These are phyloP conservation scores for Arizona elegans DNA, from an alignment of 2,113 vertebrate genomes.

Conservation along the genomic window DNA sequence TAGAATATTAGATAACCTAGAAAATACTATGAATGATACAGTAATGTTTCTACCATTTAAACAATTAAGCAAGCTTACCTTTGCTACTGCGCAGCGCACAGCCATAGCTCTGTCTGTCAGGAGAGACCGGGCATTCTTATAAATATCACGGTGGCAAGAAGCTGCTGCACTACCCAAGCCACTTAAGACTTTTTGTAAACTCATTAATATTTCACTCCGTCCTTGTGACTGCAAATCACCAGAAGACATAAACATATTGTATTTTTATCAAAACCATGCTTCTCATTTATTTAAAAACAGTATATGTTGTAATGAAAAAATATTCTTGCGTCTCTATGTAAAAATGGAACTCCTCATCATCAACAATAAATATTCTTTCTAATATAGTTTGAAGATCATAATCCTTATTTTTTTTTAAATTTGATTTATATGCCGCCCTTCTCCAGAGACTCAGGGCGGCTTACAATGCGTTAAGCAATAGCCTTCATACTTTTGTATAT, in stretches of 20 bases:
- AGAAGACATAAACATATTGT: background rate
- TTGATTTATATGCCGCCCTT: too few relatives aligned
- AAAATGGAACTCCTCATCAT: background rate
- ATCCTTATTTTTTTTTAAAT: background rate
- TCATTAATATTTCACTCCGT: slow-evolving; percentile 94
- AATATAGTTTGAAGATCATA: background rate
- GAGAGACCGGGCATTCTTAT: slow-evolving; percentile 92
- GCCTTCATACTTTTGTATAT: too few relatives aligned
- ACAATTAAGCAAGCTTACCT: slow-evolving; percentile 70
- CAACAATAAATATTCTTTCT: background rate
- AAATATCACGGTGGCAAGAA: slow-evolving; percentile 95
- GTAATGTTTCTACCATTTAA: background rate
- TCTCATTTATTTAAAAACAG: background rate
- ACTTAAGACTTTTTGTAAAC: slow-evolving; percentile 91
- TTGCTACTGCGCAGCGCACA: slow-evolving; percentile 91
- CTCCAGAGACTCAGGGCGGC: too few relatives aligned
- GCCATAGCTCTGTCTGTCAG: slow-evolving; percentile 97
- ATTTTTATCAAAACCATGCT: background rate
- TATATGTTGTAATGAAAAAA: background rate
- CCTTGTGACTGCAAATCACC: slow-evolving; percentile 84
- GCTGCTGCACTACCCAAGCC: slow-evolving; percentile 95
- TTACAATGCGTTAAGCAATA: too few relatives aligned
- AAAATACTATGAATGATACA: background rate
- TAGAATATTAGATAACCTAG: background rate
- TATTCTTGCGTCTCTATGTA: background rate